Percentiles rank a stretch among this genome's conserved stretches.
Conservation (phyloP, 2,797 vertebrate species). For the Remorina albescens region DNA sequence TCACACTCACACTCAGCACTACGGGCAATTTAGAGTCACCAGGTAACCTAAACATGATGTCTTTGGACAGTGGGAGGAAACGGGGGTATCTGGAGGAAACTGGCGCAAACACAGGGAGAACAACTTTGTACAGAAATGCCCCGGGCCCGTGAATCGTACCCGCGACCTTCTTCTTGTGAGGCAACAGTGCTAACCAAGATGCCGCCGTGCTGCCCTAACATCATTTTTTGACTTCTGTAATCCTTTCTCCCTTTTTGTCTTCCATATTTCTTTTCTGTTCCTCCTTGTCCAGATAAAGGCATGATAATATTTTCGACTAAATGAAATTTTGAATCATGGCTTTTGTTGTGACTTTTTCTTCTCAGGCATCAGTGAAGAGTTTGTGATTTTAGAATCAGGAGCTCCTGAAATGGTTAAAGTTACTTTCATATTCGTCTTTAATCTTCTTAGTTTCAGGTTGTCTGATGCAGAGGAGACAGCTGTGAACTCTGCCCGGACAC, state of each 20-base stretch:
- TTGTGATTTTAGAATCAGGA: not conserved
- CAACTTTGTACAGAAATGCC: no score
- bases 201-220: no score
- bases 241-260: not conserved
- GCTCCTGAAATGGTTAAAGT: slow-evolving; percentile 7
- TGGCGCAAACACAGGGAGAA: no score
- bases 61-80: no score
- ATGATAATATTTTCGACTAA: not conserved
- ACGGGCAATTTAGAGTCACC: no score
- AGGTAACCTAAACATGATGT: no score
- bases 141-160: no score
- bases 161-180: no score
- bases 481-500: slow-evolving; percentile 5
- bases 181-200: no score
- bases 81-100: no score
- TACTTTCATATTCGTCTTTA: slow-evolving; percentile 6
- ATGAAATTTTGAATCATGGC: not conserved
- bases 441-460: slow-evolving; percentile 24
- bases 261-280: no score
- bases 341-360: not conserved
- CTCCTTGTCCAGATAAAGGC: not conserved
- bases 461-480: slow-evolving; percentile 5
- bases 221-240: not conserved
- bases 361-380: not conserved
- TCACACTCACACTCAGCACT: no score